These are phyloP conservation scores for Luscinia megarhynchos DNA, from an alignment of 2,797 vertebrate species.

Conservation along the genomic window DNA sequence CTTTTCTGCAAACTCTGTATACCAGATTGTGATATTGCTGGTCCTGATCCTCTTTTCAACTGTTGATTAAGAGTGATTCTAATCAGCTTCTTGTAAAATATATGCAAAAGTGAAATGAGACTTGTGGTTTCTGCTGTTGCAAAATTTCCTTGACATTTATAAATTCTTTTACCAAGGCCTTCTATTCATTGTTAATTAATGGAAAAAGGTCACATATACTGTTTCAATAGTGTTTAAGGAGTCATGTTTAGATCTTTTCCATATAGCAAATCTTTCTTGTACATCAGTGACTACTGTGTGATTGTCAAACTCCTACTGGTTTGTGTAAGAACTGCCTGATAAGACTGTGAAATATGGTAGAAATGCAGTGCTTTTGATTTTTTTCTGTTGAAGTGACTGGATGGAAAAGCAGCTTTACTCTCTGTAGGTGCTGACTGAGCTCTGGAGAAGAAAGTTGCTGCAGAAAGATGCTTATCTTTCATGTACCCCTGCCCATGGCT, in stretches of 20 bases:
- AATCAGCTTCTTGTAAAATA: background rate
- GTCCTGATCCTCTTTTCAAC: background rate
- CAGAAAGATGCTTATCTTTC: background rate
- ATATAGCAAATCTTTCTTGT: background rate
- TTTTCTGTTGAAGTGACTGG: background rate
- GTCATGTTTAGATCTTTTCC: background rate
- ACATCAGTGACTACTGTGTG: background rate
- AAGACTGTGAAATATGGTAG: background rate
- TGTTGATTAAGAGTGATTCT: background rate
- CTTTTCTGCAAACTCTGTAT: background rate
- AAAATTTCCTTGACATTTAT: background rate
- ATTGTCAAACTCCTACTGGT: background rate
- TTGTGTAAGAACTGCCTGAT: background rate
- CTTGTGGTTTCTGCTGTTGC: background rate
- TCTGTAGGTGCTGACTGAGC: background rate
- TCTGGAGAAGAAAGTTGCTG: background rate
- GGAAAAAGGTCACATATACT: background rate
- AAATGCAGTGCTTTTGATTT: background rate
- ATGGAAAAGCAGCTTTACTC: background rate
- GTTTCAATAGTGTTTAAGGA: background rate
- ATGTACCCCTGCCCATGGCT: fast-evolving
- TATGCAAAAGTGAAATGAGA: background rate
- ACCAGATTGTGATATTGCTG: background rate
- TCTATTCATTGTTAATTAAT: background rate
- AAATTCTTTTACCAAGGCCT: background rate